phyloP scores from a whole-genome alignment of 2,797 vertebrate genomes.

The Fratercula arctica region DNA sequence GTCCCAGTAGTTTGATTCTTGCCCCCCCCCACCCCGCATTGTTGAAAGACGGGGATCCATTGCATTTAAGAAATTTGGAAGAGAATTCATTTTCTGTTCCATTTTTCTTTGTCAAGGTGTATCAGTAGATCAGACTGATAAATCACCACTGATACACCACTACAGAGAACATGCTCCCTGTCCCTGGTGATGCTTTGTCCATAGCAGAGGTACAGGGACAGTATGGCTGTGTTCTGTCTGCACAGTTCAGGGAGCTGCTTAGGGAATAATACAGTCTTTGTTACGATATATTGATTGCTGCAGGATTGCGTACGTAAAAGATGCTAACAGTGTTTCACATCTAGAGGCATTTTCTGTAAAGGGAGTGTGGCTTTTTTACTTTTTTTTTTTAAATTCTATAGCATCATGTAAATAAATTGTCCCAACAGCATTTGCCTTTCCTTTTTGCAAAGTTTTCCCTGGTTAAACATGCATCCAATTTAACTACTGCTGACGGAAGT shows the following conservation, averaged over 20 bases:
- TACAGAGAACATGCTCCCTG: neutral
- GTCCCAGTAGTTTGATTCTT: neutral
- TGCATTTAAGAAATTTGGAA: neutral
- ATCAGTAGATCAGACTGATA: neutral
- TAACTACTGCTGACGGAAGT: neutral
- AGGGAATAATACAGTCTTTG: neutral
- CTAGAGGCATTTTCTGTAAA: neutral
- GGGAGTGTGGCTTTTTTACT: neutral
- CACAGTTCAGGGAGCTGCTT: neutral
- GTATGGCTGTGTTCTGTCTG: neutral
- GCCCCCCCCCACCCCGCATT: fast-evolving
- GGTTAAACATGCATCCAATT: neutral
- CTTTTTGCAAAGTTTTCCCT: neutral
- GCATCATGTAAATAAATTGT: neutral
- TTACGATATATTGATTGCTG: neutral
- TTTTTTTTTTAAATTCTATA: neutral
- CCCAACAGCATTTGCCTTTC: neutral
- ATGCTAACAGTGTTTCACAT: neutral
- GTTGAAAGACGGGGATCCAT: neutral
- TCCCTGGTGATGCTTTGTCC: neutral
- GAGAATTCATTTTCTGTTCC: neutral
- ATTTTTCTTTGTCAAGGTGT: neutral
- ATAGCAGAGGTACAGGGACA: neutral
- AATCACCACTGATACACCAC: neutral
- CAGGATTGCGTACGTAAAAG: fast-evolving